Evolutionary conservation across 2,113 vertebrate genomes (phyloP).

Genomic region (Holacanthus passer): DNA sequence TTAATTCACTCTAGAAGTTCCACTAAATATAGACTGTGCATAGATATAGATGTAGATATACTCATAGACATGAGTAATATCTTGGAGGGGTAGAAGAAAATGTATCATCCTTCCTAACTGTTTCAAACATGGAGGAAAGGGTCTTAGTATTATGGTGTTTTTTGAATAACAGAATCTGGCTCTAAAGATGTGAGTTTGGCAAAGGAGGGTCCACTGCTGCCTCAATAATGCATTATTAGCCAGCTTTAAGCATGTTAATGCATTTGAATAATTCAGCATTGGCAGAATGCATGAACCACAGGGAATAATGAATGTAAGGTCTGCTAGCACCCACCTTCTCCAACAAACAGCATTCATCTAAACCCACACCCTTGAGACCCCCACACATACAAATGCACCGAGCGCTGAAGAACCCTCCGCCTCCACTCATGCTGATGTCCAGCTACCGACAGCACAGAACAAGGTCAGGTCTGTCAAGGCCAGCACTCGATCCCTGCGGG

Average conservation of each 20-base stretch:
- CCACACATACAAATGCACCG: slow-evolving; percentile 14
- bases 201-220: slow-evolving; percentile 19
- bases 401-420: slow-evolving; percentile 18
- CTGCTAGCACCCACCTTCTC: slow-evolving; percentile 51
- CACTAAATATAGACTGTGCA: slow-evolving; percentile 1
- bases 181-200: slow-evolving; percentile 23
- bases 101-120: neutral
- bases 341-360: slow-evolving; percentile 49
- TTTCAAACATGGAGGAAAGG: slow-evolving; percentile 14
- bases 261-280: slow-evolving; percentile 70
- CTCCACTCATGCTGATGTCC: slow-evolving; percentile 38
- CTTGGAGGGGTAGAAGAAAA: no score
- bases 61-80: slow-evolving; percentile 10
- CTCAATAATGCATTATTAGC: slow-evolving; percentile 62
- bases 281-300: slow-evolving; percentile 42
- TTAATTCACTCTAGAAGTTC: neutral
- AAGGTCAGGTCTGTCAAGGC: slow-evolving; percentile 66
- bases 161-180: neutral
- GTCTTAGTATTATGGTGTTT: neutral
- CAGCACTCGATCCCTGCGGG: slow-evolving; percentile 4
- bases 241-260: slow-evolving; percentile 61
- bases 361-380: slow-evolving; percentile 30
- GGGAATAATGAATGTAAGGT: slow-evolving; percentile 65
- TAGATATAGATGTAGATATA: no score
- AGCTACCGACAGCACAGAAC: slow-evolving; percentile 29